Base-by-base conservation (phyloP, 2,797 vertebrate species). In the Pelochelys cantorii region DNA sequence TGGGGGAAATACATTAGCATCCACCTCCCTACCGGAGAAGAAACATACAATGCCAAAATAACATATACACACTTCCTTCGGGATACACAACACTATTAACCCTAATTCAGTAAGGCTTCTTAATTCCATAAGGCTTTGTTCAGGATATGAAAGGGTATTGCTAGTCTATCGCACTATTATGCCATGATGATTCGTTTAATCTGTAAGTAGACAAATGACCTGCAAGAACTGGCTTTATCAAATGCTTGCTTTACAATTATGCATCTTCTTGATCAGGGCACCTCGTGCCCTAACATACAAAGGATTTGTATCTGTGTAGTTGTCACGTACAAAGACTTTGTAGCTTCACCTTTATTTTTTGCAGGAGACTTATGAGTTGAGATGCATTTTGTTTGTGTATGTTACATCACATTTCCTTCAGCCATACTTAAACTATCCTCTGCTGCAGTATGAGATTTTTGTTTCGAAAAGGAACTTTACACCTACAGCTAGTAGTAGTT, bases 401-500 rank as follows among this genome's bases (percentile, higher is more conserved):
- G 62, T 89, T 86, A 6, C 2, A 52, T 52, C 25, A 53, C 27
- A 23, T 13, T 81, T 88, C 78, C 57, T 18, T 10, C 15, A 48
- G 0, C 18, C 42, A 23, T 2, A 0, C 68, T 74, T 74, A 74
- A 37, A 74, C 11, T 22, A 59, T 79, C 55, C 56, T 7, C 57
- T 79, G 27, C 18, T 79, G n/a, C 90, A 20, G 42, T 0, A 0
- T 55, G 0, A 1, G n/a, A 25, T 54, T 37, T 31, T 48, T 79
- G 1, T 85, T 54, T 62, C 87, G 80, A 82, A 74, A 85, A 34
- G 79, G 29, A 79, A 55, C 18, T 20, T 55, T 54, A 6, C 6
- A 74, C 23, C 18, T 23, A 74, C 5, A 37, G 34, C n/a, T 37
- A 22, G 34, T 20, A 42, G 18, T 74, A 37, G 23, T 74, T 74